phyloP scores from a whole-genome alignment of 1,140 invertebrate species.

The Coenobita brevimanus region DNA sequence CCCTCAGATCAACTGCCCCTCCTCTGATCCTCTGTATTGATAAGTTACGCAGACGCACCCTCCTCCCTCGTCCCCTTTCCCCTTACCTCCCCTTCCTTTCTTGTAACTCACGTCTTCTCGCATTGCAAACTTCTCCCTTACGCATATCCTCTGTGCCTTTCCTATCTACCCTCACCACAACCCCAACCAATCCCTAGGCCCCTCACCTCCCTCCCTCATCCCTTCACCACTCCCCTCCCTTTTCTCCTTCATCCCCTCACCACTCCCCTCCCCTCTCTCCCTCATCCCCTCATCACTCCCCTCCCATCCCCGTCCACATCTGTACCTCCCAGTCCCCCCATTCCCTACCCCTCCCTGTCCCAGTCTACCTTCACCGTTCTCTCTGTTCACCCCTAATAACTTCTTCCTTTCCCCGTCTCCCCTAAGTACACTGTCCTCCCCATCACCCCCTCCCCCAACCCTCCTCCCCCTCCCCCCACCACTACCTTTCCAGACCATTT shows the following conservation, averaged over 20 bases:
- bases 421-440: neutral
- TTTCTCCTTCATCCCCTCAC: neutral
- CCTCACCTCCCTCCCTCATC: neutral
- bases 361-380: neutral
- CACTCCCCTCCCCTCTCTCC: neutral
- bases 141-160: neutral
- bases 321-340: neutral
- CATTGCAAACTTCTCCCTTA: neutral
- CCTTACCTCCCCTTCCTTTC: neutral
- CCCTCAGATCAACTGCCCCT: no score
- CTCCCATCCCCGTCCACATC: neutral
- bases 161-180: neutral
- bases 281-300: neutral
- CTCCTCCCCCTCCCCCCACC: no score
- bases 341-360: neutral
- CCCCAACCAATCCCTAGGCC: no score
- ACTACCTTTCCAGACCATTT: no score
- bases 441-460: no score
- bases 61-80: no score
- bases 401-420: neutral
- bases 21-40: no score
- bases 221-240: neutral
- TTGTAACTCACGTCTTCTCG: neutral
- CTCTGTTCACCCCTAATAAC: neutral
- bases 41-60: no score